Percentiles rank a stretch among this genome's conserved stretches.
These are phyloP conservation scores for Drosophila meridiana DNA, from an alignment of 2,888 invertebrate species.

Conservation along the genomic window DNA sequence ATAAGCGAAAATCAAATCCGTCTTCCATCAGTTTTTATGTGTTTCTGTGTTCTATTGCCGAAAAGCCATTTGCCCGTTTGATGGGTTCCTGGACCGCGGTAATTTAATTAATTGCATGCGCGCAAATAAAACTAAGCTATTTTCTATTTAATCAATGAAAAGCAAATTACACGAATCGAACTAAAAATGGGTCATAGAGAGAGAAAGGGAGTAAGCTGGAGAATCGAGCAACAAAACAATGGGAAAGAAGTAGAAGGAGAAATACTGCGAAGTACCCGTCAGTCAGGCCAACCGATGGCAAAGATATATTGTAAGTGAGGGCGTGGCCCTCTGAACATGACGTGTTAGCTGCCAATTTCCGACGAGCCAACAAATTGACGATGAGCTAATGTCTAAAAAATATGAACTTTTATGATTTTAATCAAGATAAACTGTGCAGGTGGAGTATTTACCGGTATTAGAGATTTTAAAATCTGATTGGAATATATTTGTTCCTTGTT, in stretches of 20 bases:
- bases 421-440: background rate
- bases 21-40: conserved; percentile 24
- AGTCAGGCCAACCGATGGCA: conserved; percentile 56
- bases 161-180: conserved; percentile 55
- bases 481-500: background rate
- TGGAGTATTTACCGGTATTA: background rate
- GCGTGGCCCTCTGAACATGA: conserved; percentile 49
- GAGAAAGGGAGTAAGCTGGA: background rate
- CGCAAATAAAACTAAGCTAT: conserved; percentile 68
- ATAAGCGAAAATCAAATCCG: conserved; percentile 58
- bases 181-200: conserved; percentile 26
- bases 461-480: background rate
- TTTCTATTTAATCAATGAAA: conserved; percentile 74
- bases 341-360: conserved; percentile 72
- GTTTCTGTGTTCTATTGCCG: conserved; percentile 25
- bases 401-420: conserved; percentile 47
- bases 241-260: conserved; percentile 7
- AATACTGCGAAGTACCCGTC: conserved; percentile 22
- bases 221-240: background rate
- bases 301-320: conserved; percentile 26
- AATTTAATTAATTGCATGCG: conserved; percentile 74
- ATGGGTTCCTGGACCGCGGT: conserved; percentile 43
- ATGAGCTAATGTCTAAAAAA: conserved; percentile 62
- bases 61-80: conserved; percentile 33
- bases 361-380: conserved; percentile 57